These are phyloP conservation scores for Pollachius pollachius DNA, from an alignment of 2,113 vertebrate species.

Conservation along the genomic window DNA sequence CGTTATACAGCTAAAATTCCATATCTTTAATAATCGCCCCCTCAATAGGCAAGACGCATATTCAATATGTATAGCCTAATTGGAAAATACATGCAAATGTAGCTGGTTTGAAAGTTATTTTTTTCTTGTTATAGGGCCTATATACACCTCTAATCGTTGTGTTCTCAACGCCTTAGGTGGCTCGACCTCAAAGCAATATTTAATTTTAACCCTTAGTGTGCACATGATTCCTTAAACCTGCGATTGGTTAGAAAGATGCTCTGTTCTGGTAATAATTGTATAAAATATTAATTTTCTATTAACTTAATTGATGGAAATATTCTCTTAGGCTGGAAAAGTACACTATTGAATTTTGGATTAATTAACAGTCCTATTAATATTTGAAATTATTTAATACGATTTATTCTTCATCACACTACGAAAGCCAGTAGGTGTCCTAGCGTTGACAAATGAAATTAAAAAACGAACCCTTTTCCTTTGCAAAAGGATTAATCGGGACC, in stretches of 20 bases:
- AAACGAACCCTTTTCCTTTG: no score
- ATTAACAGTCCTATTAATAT: background rate
- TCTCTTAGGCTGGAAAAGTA: background rate
- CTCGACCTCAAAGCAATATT: background rate
- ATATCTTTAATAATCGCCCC: no score
- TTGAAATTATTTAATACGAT: background rate
- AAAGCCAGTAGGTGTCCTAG: background rate
- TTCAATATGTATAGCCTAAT: no score
- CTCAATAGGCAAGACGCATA: no score
- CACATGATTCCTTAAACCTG: background rate
- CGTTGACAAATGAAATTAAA: no score
- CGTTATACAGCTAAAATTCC: no score
- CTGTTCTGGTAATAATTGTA: background rate
- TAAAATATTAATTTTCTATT: conserved; percentile 1
- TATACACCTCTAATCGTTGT: no score
- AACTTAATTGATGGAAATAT: background rate
- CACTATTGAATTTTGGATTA: background rate
- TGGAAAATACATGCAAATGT: no score
- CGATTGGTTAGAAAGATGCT: background rate
- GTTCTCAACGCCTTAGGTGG: background rate
- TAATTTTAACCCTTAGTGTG: background rate
- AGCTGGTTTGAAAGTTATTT: no score
- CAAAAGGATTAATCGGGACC: no score
- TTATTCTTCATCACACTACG: background rate
- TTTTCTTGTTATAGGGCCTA: no score